These are phyloP conservation scores for Ips nitidus DNA, from an alignment of 1,140 invertebrate species.

Conservation along the genomic window DNA sequence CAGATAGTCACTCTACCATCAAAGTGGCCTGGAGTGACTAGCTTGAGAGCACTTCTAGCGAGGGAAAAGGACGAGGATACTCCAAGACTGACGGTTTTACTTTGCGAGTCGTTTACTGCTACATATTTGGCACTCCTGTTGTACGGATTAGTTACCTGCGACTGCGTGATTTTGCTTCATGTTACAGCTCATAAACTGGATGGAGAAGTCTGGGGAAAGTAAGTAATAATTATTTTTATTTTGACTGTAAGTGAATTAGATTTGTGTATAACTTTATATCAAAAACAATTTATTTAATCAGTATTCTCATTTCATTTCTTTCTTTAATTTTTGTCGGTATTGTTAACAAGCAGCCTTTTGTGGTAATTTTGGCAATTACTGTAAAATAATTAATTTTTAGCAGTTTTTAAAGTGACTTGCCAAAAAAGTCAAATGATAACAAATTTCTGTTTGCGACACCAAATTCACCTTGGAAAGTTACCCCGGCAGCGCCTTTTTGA, in stretches of 20 bases:
- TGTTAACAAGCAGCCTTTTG: too few species aligned
- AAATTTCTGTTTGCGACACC: too few species aligned
- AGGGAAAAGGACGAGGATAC: slow-evolving; percentile 96
- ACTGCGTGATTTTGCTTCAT: slow-evolving; percentile 89
- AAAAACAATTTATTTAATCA: not conserved
- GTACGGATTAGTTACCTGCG: slow-evolving; percentile 91
- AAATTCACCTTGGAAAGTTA: too few species aligned
- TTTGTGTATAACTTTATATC: too few species aligned
- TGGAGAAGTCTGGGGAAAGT: slow-evolving; percentile 72
- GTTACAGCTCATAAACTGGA: slow-evolving; percentile 84
- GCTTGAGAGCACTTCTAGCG: slow-evolving; percentile 83
- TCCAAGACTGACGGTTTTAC: slow-evolving; percentile 86
- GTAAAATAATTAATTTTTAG: too few species aligned
- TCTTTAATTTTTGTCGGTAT: too few species aligned
- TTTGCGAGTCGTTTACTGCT: slow-evolving; percentile 91
- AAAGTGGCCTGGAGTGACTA: slow-evolving; percentile 87
- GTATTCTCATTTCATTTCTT: not conserved
- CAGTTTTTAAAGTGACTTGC: too few species aligned
- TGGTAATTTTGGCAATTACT: too few species aligned
- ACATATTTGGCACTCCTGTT: slow-evolving; percentile 91
- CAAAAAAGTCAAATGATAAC: too few species aligned
- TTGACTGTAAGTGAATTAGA: not conserved
- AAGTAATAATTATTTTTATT: slow-evolving; percentile 22
- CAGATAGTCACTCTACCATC: slow-evolving; percentile 69
- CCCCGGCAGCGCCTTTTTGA: too few species aligned